Conservation (phyloP, 1,140 invertebrate genomes). For the Brachionus angularis region DNA sequence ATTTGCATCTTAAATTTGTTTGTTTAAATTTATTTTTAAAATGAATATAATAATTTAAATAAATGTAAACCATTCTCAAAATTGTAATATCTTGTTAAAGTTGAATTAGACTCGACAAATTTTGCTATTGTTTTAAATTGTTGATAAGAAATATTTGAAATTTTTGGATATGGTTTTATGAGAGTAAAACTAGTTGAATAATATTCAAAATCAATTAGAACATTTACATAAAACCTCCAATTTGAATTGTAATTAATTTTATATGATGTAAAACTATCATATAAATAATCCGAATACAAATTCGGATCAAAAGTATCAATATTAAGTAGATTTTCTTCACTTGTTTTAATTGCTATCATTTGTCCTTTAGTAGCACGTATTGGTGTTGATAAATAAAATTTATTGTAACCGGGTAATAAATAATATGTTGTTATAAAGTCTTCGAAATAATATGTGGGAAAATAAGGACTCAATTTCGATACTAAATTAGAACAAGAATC, state of each 20-base stretch:
- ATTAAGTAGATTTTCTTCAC: background rate
- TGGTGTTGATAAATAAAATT: background rate
- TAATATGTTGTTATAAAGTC: too few species aligned
- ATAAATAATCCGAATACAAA: background rate
- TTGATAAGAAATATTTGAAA: background rate
- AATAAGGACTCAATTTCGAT: background rate
- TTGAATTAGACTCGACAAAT: background rate
- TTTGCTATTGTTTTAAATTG: background rate
- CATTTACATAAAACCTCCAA: conserved; percentile 18
- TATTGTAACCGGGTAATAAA: background rate
- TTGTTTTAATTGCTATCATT: background rate
- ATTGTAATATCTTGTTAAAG: background rate
- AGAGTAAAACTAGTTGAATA: background rate
- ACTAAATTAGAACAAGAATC: too few species aligned
- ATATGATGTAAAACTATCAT: background rate
- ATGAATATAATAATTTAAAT: background rate
- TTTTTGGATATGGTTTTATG: background rate
- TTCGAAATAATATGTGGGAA: too few species aligned
- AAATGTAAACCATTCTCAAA: background rate
- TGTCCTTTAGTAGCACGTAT: background rate
- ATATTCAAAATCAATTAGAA: background rate
- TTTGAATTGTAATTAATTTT: background rate
- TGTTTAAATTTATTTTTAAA: too few species aligned
- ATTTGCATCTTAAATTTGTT: too few species aligned
- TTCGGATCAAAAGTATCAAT: background rate